phyloP scores from a whole-genome alignment of 2,113 vertebrate genomes.

The Macroglossus sobrinus region DNA sequence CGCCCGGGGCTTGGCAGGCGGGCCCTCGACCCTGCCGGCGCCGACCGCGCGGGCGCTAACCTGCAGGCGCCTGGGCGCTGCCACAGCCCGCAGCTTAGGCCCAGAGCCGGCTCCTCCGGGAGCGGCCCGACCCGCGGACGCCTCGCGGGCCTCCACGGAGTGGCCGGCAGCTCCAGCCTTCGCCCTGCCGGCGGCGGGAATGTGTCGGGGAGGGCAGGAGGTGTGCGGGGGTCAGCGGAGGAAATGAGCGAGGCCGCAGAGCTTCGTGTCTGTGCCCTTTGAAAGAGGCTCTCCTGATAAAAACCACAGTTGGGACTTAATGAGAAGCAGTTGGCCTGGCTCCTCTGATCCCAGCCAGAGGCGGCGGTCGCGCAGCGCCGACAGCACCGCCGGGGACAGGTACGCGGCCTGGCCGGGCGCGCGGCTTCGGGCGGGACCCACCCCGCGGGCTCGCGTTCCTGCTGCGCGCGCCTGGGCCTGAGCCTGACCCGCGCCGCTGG shows the following conservation, averaged over 20 bases:
- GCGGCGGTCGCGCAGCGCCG: constrained; percentile 44
- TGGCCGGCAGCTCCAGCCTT: neutral
- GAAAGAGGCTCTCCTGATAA: constrained; percentile 70
- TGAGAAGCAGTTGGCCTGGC: constrained; percentile 78
- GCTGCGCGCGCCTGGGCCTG: neutral
- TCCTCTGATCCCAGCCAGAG: constrained; percentile 73
- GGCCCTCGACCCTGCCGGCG: neutral
- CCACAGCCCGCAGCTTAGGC: neutral
- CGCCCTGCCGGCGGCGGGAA: neutral
- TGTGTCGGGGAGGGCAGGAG: neutral
- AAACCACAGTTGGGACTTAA: constrained; percentile 77
- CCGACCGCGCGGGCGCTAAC: neutral
- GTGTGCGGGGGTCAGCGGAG: constrained; percentile 64
- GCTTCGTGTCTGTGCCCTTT: constrained; percentile 65
- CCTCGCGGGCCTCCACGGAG: neutral
- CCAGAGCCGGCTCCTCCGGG: neutral
- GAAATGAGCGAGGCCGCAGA: constrained; percentile 62
- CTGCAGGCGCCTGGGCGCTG: neutral
- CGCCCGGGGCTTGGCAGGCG: neutral
- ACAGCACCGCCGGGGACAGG: constrained; percentile 58
- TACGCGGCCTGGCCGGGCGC: neutral
- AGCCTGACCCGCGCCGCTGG: neutral
- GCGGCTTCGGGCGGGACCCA: neutral
- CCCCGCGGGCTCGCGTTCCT: neutral
- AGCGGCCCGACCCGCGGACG: neutral